Percentiles rank a stretch among this genome's conserved stretches.
Conservation (phyloP, 2,888 invertebrate species). For the Dusona sp. region DNA sequence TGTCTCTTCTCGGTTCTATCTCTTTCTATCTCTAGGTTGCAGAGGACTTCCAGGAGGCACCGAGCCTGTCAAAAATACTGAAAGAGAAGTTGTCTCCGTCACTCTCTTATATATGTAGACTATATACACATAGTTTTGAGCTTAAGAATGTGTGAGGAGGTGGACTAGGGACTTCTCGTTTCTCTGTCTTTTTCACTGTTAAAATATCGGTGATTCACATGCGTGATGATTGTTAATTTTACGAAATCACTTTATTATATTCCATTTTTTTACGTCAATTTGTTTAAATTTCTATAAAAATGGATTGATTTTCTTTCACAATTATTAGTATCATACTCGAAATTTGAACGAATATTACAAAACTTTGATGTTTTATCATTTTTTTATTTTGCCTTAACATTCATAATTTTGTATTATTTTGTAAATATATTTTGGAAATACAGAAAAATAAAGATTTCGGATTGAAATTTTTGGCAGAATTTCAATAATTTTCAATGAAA, state of each 20-base stretch:
- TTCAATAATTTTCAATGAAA: background rate
- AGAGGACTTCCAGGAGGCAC: constrained; percentile 33
- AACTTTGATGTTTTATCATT: too few relatives aligned
- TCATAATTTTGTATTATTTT: too few relatives aligned
- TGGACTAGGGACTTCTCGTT: constrained; percentile 31
- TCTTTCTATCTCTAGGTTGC: constrained; percentile 46
- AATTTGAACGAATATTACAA: too few relatives aligned
- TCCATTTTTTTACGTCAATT: too few relatives aligned
- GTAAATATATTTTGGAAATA: too few relatives aligned
- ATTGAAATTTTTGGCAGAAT: background rate
- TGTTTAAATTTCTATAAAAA: too few relatives aligned
- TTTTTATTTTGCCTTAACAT: too few relatives aligned
- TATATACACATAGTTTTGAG: constrained; percentile 19
- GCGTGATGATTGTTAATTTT: background rate
- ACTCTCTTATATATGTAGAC: constrained; percentile 5
- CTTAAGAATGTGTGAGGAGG: background rate
- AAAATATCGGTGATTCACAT: background rate
- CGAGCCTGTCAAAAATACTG: constrained; percentile 54
- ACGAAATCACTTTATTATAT: too few relatives aligned
- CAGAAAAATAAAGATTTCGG: background rate
- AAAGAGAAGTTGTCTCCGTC: constrained; percentile 57
- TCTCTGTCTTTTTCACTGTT: background rate
- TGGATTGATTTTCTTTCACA: too few relatives aligned
- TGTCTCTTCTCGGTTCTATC: constrained; percentile 65
- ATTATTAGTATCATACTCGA: too few relatives aligned